Evolutionary conservation across 2,888 invertebrate species (phyloP), one percentile per base, ranked within the genome.

Genomic region (Limnephilus auricula): DNA sequence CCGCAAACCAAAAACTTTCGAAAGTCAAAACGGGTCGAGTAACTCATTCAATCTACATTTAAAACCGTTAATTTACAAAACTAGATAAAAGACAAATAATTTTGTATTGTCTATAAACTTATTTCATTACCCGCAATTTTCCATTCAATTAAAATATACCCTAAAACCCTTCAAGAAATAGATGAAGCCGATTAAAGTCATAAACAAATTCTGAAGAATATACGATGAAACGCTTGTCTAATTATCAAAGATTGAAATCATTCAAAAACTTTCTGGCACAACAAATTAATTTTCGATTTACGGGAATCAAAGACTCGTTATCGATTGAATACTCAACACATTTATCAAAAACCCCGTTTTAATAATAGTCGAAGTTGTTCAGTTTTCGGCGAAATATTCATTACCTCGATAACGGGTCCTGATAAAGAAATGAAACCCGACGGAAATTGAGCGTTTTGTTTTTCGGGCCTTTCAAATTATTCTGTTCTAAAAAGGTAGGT

Each of bases 381-480:
- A 40, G 18, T 85, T 85, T 85, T 30, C 37, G 12, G 85, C 13
- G 15, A 40, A 85, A 85, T 85, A 40, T 85, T 85, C 85, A 85
- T 85, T 85, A 85, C 85, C 85, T 40, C 15, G 40, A 85, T 85
- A 40, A 40, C 45, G 34, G 40, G 30, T 15, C 45, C 37, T 40
- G 37, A 40, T 37, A 40, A 40, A 40, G 85, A 85, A 85, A 85
- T 45, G 40, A 85, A 30, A 30, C 85, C 10, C 37, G 32, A 30
- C 18, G 65, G 31, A 87, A 87, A 65, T 87, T 65, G n/a, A 65
- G 37, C 32, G 50, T 87, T 78, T 87, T 87, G 50, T 50, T 87
- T 87, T 87, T 78, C 32, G 25, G 25, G n/a, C 87, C 87, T n/a
- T 87, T 87, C 65, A 87, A 87, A 87, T 87, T 78, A 87, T 87